These are phyloP conservation scores for Megaceryle alcyon DNA, from an alignment of 2,797 vertebrate species.

Conservation along the genomic window DNA sequence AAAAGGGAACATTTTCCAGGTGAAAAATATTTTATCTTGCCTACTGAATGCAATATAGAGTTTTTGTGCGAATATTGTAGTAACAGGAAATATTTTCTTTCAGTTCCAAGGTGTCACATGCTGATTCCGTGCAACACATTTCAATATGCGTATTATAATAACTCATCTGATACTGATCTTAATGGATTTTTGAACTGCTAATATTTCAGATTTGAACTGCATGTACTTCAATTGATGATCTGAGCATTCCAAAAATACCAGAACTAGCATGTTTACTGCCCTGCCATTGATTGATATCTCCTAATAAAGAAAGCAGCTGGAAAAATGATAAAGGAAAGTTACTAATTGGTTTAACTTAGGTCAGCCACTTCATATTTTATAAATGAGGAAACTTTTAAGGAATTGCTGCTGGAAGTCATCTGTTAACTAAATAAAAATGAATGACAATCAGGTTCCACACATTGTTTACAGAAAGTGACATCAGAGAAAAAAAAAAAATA, in stretches of 20 bases:
- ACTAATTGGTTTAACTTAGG: slow-evolving; percentile 71
- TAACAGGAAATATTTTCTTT: slow-evolving; percentile 50
- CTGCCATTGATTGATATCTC: slow-evolving; percentile 66
- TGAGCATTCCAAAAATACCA: slow-evolving; percentile 65
- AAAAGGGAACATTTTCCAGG: neutral
- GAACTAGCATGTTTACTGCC: slow-evolving; percentile 61
- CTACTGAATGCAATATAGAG: neutral
- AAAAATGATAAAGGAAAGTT: slow-evolving; percentile 66
- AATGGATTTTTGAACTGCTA: slow-evolving; percentile 67
- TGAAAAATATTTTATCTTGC: slow-evolving; percentile 16
- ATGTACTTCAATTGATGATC: slow-evolving; percentile 48
- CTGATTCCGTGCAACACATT: slow-evolving; percentile 29
- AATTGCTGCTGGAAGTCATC: slow-evolving; percentile 59
- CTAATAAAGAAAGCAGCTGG: slow-evolving; percentile 70
- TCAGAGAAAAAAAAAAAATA: neutral
- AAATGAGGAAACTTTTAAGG: slow-evolving; percentile 68
- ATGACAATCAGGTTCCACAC: slow-evolving; percentile 35
- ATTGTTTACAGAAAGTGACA: neutral
- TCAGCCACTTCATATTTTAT: slow-evolving; percentile 64
- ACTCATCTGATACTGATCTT: slow-evolving; percentile 44
- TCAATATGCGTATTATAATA: slow-evolving; percentile 12
- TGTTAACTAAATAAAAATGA: slow-evolving; percentile 62
- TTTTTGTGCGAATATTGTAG: neutral
- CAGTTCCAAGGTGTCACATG: neutral
- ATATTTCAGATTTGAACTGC: slow-evolving; percentile 64